phyloP scores from a whole-genome alignment of 2,888 invertebrate genomes.

The Horisme vitalbata region DNA sequence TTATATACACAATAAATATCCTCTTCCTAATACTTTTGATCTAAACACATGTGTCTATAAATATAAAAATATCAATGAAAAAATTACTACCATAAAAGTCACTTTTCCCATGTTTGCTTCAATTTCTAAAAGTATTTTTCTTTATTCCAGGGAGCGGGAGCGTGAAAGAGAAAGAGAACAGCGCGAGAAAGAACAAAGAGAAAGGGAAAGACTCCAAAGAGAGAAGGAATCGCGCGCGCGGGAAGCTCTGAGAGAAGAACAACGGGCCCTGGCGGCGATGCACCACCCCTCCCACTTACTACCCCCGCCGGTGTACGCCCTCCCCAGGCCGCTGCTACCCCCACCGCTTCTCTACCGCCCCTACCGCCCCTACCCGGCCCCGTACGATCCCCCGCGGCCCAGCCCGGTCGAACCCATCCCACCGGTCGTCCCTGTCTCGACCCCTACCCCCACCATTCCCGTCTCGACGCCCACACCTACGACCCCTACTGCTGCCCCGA shows the following conservation, averaged over 20 bases:
- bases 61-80: too few relatives aligned
- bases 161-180: slow-evolving; percentile 70
- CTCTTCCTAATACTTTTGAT: too few relatives aligned
- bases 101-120: too few relatives aligned
- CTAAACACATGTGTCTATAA: too few relatives aligned
- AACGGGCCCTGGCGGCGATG: slow-evolving; percentile 38
- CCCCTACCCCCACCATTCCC: slow-evolving; percentile 27
- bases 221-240: slow-evolving; percentile 60
- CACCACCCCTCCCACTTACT: slow-evolving; percentile 46
- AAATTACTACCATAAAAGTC: too few relatives aligned
- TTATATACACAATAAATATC: too few relatives aligned
- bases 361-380: slow-evolving; percentile 56
- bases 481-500: slow-evolving; percentile 23
- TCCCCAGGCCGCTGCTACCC: slow-evolving; percentile 53
- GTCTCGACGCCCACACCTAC: slow-evolving; percentile 34
- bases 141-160: slow-evolving; percentile 50
- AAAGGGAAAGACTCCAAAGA: slow-evolving; percentile 59
- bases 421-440: slow-evolving; percentile 26
- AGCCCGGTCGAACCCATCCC: slow-evolving; percentile 35
- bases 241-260: slow-evolving; percentile 46
- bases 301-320: slow-evolving; percentile 49
- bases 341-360: slow-evolving; percentile 63
- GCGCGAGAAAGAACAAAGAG: slow-evolving; percentile 59
- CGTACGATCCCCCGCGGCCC: slow-evolving; percentile 38
- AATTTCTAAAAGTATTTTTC: background rate